Evolutionary conservation across 2,888 invertebrate genomes (phyloP).

Genomic region (Pammene aurita): DNA sequence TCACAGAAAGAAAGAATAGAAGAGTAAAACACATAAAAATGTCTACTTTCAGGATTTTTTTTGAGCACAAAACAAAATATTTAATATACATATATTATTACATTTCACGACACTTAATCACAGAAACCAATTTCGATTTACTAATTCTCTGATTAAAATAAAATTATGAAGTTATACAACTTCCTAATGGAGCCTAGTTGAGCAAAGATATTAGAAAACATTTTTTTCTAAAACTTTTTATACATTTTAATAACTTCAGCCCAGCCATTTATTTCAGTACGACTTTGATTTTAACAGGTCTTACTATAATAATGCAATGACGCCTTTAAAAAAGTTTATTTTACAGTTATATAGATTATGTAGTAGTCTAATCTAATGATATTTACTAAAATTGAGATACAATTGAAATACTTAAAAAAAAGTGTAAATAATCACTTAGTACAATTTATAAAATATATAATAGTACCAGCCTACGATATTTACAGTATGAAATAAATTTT

Average conservation of each 20-base stretch:
- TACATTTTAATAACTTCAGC: neutral
- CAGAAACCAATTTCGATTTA: neutral
- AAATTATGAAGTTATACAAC: neutral
- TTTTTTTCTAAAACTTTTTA: neutral
- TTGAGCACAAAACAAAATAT: neutral
- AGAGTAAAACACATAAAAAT: neutral
- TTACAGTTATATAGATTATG: too few relatives aligned
- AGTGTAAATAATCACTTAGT: neutral
- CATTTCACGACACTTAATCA: neutral
- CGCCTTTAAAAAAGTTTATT: neutral
- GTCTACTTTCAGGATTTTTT: neutral
- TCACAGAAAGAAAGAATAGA: neutral
- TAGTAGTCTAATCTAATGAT: slow-evolving; percentile 3
- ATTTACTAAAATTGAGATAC: slow-evolving; percentile 17
- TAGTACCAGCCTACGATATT: slow-evolving; percentile 15
- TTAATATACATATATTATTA: neutral
- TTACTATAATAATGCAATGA: neutral
- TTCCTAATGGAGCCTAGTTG: neutral
- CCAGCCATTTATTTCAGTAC: neutral
- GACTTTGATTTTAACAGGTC: too few relatives aligned
- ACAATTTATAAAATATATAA: neutral
- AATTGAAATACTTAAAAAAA: neutral
- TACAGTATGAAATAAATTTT: neutral
- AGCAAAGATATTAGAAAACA: neutral
- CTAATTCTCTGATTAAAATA: neutral